phyloP scores from a whole-genome alignment of 2,113 vertebrate species.

The Donacobius atricapilla region DNA sequence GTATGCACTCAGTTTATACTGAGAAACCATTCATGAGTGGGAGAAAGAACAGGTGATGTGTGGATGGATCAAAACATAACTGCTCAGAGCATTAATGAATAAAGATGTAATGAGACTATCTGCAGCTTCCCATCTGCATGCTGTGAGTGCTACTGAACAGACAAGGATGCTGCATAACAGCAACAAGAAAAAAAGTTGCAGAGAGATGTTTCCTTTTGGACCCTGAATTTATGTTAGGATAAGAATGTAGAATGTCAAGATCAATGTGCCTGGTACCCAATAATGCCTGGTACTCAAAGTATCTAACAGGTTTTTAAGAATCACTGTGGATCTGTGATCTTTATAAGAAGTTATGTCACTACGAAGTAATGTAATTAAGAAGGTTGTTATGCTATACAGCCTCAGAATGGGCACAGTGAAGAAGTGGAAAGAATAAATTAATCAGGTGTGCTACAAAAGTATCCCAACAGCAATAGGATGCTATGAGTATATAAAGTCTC shows the following conservation, averaged over 20 bases:
- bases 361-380: neutral
- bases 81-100: neutral
- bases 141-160: neutral
- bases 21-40: neutral
- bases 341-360: neutral
- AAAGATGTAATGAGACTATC: neutral
- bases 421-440: neutral
- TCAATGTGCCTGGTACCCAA: neutral
- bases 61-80: neutral
- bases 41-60: neutral
- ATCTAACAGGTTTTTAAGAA: neutral
- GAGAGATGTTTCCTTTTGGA: neutral
- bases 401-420: neutral
- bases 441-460: neutral
- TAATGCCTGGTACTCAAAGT: neutral
- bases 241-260: neutral
- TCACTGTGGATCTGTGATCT: neutral
- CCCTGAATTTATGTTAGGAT: neutral
- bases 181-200: neutral
- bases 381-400: fast-evolving
- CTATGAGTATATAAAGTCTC: neutral
- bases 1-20: neutral
- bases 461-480: neutral
- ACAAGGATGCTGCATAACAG: neutral
- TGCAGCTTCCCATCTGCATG: neutral